These are phyloP conservation scores for Parnassius mnemosyne DNA, from an alignment of 2,888 invertebrate species.

Conservation along the genomic window DNA sequence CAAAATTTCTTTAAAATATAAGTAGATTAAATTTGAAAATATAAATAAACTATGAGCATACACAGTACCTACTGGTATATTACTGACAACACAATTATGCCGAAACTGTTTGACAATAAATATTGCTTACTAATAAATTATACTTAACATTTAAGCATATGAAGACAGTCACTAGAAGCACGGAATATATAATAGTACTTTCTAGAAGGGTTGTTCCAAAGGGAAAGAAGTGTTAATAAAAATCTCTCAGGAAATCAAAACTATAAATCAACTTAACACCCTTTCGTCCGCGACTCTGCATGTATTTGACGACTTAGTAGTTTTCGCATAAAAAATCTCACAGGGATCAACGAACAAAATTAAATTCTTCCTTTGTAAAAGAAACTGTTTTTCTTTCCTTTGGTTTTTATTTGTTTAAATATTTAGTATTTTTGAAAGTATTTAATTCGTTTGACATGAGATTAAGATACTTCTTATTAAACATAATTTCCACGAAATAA, in stretches of 20 bases:
- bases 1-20: too few species aligned
- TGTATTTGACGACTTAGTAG: slow-evolving; percentile 39
- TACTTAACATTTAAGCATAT: slow-evolving; percentile 21
- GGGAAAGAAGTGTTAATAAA: slow-evolving; percentile 15
- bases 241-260: slow-evolving; percentile 25
- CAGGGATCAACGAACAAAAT: neutral
- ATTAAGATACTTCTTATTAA: too few species aligned
- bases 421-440: too few species aligned
- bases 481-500: too few species aligned
- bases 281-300: slow-evolving; percentile 28
- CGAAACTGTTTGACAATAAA: neutral
- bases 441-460: too few species aligned
- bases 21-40: too few species aligned
- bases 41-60: too few species aligned
- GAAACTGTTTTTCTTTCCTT: too few species aligned
- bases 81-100: neutral
- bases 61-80: too few species aligned
- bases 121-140: slow-evolving; percentile 7
- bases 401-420: too few species aligned
- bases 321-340: slow-evolving; percentile 30
- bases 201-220: slow-evolving; percentile 10
- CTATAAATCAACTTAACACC: slow-evolving; percentile 30
- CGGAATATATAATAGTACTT: too few species aligned
- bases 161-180: neutral
- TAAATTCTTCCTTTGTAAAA: too few species aligned